phyloP scores from a whole-genome alignment of 2,113 vertebrate species.

The Megalops atlanticus region DNA sequence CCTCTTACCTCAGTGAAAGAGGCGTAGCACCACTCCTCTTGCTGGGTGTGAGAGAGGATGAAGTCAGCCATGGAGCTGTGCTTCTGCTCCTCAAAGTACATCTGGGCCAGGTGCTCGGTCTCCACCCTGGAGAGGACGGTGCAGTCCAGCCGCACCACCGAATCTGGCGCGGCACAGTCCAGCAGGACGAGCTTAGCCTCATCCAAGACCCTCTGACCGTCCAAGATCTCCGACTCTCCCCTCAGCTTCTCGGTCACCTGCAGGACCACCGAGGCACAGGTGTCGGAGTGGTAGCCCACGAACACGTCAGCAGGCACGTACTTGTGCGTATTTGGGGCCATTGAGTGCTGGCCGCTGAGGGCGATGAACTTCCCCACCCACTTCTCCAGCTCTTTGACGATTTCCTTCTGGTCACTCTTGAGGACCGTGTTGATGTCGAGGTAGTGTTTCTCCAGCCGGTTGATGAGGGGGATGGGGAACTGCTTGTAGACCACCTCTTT shows the following conservation, averaged over 20 bases:
- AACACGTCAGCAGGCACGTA: constrained; percentile 82
- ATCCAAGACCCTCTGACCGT: constrained; percentile 54
- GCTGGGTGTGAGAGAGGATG: constrained; percentile 62
- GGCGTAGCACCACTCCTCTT: neutral
- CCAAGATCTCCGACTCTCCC: neutral
- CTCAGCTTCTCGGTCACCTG: constrained; percentile 71
- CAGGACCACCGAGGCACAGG: constrained; percentile 86
- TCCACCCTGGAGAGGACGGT: constrained; percentile 54
- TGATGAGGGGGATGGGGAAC: constrained; percentile 93
- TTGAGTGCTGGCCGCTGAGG: constrained; percentile 36
- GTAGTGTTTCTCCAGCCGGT: constrained; percentile 96
- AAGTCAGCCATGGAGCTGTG: constrained; percentile 82
- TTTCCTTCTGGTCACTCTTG: constrained; percentile 66
- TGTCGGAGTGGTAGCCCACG: constrained; percentile 85
- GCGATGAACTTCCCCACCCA: constrained; percentile 77
- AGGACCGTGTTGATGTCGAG: constrained; percentile 86
- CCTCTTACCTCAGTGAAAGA: constrained; percentile 85
- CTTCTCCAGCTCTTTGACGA: constrained; percentile 66
- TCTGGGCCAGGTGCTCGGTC: constrained; percentile 51
- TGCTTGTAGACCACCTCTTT: constrained; percentile 85
- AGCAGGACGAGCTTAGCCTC: constrained; percentile 76
- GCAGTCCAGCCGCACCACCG: constrained; percentile 77
- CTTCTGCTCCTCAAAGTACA: constrained; percentile 79
- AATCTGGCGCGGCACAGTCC: constrained; percentile 87
- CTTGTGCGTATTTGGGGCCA: constrained; percentile 44